These are phyloP conservation scores for Enteromius afrohamiltoni DNA, from an alignment of 2,797 vertebrate genomes.

Conservation along the genomic window DNA sequence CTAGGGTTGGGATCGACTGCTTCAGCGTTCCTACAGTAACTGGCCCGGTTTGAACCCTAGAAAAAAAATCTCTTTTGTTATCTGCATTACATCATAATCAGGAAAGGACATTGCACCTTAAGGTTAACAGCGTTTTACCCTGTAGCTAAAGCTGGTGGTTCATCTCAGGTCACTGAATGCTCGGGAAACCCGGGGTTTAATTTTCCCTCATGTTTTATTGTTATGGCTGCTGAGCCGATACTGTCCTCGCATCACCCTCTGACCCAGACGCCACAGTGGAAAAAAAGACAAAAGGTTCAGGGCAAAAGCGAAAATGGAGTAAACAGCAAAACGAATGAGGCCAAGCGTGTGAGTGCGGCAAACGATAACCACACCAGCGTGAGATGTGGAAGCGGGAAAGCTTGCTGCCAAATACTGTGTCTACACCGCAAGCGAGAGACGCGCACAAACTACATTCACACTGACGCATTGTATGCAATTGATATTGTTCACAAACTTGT, in stretches of 20 bases:
- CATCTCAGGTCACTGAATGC: not conserved
- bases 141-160: not conserved
- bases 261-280: conserved; percentile 15
- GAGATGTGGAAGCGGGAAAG: conserved; percentile 7
- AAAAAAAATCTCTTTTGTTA: conserved; percentile 4
- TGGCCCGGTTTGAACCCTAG: conserved; percentile 13
- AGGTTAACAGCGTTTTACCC: conserved; percentile 8
- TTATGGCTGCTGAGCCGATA: not conserved
- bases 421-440: not conserved
- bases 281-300: conserved; percentile 24
- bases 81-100: not conserved
- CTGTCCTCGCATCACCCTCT: conserved; percentile 31
- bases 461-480: not conserved
- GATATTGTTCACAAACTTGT: no score
- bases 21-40: not conserved
- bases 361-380: conserved; percentile 31
- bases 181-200: conserved; percentile 2
- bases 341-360: conserved; percentile 32
- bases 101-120: conserved; percentile 6
- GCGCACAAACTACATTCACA: not conserved
- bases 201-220: conserved; percentile 24
- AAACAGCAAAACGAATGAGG: conserved; percentile 37
- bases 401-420: not conserved
- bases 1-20: conserved; percentile 6
- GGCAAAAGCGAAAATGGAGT: conserved; percentile 32